Evolutionary conservation across 2,113 vertebrate genomes (phyloP), one percentile per base, ranked within the genome.

Genomic region (Prunella himalayana): DNA sequence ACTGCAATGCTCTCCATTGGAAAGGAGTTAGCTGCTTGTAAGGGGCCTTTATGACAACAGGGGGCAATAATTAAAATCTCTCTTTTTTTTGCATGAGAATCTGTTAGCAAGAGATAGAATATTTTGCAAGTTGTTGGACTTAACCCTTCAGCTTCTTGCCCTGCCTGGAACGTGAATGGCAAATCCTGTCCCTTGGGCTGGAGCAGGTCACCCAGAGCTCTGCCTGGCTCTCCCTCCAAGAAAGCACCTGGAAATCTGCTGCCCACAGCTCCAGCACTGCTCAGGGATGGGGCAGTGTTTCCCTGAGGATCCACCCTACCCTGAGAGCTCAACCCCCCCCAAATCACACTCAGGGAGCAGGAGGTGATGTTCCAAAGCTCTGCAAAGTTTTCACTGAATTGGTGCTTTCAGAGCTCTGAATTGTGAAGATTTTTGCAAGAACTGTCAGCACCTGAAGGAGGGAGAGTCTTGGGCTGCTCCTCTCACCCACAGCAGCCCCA

Each of bases 251-350:
- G 57, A n/a, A 64, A 73, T 56, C 8, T 2, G 31, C 82, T 71
- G 54, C 72, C 66, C 15, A 12, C 15, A 28, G 66, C 21, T 50
- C 47, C 47, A 63, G 80, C 10, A 1, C 49, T 30, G 21, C 54
- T 68, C 28, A 27, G 49, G 59, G 35, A 24, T 0, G 1, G 49
- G n/a, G 17, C n/a, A 51, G 16, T 1, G 1, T 17, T 35, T 50
- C n/a, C 50, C 77, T 20, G 28, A 35, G 24, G 53, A 83, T 16
- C 35, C 31, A 47, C 39, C 57, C 22, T 57, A 65, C 73, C 28
- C n/a, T 6, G 10, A 27, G 31, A 31, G 47, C 71, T 53, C 79
- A 45, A 41, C 45, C 42, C 31, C 37, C 59, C 64, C 7, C 33
- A 19, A 28, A 37, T 28, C 59, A 8, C 54, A 6, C 13, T 2